Evolutionary conservation across 2,797 vertebrate species (phyloP), one percentile per base, ranked within the genome.

Genomic region (Parauchenoglanis ngamensis): DNA sequence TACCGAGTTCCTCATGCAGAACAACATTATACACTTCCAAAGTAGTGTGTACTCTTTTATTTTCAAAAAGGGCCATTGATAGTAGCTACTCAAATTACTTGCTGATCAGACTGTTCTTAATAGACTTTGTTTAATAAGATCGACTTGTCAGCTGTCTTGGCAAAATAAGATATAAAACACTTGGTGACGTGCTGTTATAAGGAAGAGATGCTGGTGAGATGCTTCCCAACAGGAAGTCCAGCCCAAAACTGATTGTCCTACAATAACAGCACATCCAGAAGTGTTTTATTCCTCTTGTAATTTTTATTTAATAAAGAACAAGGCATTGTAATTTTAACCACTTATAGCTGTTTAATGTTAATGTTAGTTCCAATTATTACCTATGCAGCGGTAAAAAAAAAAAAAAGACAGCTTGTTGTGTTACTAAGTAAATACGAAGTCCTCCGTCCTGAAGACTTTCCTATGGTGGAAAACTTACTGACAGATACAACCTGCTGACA

Each of bases 91-190:
- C 0, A 83, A 77, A 61, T 35, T n/a, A 54, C 7, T 13, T 57
- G n/a, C 67, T 82, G 63, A 61, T 46, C 31, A 44, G 61, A 31
- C 10, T 21, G n/a, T 44, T 73, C 11, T 72, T 54, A 77, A 77
- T 7, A n/a, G n/a, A 49, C 67, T 49, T 73, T 73, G n/a, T 65
- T 73, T 25, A 57, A n/a, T 76, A 40, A 54, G 56, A 65, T 21
- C 25, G 57, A 63, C 23, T 63, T 79, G 19, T 3, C 7, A n/a
- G 56, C 12, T 28, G 31, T 17, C 40, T 54, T 28, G 80, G 7
- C 25, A 67, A 61, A 80, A 80, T 61, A 80, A 80, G 54, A 10
- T 21, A 80, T 80, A 61, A 80, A 80, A n/a, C 31, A 57, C 28
- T 52, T 11, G 8, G 28, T 23, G 28, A 21, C 19, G 21, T 79